Base-by-base conservation (phyloP, 2,797 vertebrate species). In the Coregonus suidteri region DNA sequence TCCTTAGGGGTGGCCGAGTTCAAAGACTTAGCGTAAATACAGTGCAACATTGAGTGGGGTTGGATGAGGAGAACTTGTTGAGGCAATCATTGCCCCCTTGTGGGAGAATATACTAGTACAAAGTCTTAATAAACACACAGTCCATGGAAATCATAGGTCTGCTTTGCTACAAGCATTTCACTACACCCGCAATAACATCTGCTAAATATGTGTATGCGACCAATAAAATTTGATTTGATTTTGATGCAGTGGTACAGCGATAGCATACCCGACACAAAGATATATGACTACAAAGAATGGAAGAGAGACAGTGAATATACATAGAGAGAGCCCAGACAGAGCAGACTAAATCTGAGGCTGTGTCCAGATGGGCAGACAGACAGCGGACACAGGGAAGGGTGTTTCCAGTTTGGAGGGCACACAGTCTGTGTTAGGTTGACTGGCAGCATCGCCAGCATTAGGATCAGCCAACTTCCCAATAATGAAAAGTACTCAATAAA, bases 81-180 rank as follows among this genome's bases (percentile, higher is more conserved):
- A 75, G 67, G 65, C 52, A 53, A 16, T 18, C 2, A 51, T 56
- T 51, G 5, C 85, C 87, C 85, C 79, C 85, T 84, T 74, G 83
- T 86, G 87, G 82, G 6, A 7, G 0, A 53, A 1, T 3, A 71
- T 41, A 41, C 1, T 41, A 70, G 18, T 47, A 47, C 35, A 20
- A n/a, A n/a, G 18, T n/a, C 56, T 62, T 62, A 7, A n/a, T 6
- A n/a, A 6, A 62, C 1, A 16, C 6, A 6, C 9, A 15, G 35
- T 35, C 34, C 67, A 37, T 37, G 31, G 31, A 68, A 18, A 35
- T 30, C 14, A 35, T 66, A 31, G 65, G 9, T 30, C 11, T 14
- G 4, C 25, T 4, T 15, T 47, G 41, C 9, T 47, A 47, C 9
- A 47, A 47, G 9, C 41, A 47, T 47, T 47, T 47, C 41, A 1